A percentile compares a stretch with the other conserved stretches of the same genome.
phyloP scores from a whole-genome alignment of 2,113 vertebrate species.

The Paramisgurnus dabryanus region DNA sequence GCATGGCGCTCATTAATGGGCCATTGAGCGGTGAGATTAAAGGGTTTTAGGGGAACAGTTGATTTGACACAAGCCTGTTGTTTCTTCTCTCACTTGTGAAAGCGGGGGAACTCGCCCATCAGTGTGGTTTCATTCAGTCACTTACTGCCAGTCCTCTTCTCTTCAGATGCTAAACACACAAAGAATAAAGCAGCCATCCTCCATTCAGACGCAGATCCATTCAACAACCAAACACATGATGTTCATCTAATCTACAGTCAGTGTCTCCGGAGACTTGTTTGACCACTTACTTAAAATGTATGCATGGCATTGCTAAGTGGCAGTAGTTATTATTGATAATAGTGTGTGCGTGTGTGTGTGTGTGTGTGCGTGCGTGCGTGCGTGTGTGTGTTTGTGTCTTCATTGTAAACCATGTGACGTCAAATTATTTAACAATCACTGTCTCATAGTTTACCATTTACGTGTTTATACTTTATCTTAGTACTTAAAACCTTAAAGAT shows the following conservation, averaged over 20 bases:
- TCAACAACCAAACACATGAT: constrained; percentile 3
- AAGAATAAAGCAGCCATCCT: constrained; percentile 27
- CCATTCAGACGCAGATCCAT: constrained; percentile 18
- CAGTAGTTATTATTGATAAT: too few species aligned
- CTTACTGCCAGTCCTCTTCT: constrained; percentile 35
- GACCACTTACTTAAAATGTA: too few species aligned
- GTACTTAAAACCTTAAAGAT: too few species aligned
- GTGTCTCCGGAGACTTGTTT: too few species aligned
- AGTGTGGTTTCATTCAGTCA: constrained; percentile 17
- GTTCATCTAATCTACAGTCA: neutral
- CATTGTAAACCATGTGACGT: too few species aligned
- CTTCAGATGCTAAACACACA: constrained; percentile 49
- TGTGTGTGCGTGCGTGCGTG: too few species aligned
- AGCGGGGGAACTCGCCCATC: constrained; percentile 15
- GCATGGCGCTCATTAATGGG: constrained; percentile 26
- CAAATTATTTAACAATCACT: too few species aligned
- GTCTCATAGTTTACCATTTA: too few species aligned
- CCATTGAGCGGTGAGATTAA: constrained; percentile 42
- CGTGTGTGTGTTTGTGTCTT: too few species aligned
- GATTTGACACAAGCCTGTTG: constrained; percentile 41
- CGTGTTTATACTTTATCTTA: too few species aligned
- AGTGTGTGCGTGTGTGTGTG: too few species aligned
- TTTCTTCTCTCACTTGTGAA: constrained; percentile 22
- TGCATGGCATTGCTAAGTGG: too few species aligned
- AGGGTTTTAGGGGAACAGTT: constrained; percentile 10